phyloP scores from a whole-genome alignment of 2,888 invertebrate species.

The Ctena decussata region DNA sequence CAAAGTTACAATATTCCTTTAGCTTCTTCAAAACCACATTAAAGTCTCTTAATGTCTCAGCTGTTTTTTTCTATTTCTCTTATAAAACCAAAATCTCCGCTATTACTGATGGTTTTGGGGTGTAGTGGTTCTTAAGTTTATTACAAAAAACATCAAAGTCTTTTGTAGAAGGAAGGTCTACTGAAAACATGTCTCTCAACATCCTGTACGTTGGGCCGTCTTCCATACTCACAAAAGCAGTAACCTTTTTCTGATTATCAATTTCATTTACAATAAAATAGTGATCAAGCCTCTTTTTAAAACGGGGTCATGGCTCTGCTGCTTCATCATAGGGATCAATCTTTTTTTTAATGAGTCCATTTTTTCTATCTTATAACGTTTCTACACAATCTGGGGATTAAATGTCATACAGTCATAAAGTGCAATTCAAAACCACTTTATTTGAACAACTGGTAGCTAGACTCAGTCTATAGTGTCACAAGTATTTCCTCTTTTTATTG shows the following conservation, averaged over 20 bases:
- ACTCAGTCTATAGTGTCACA: not conserved
- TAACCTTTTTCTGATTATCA: slow-evolving; percentile 40
- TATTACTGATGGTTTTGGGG: slow-evolving; percentile 50
- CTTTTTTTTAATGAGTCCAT: not conserved
- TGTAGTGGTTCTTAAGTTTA: slow-evolving; percentile 41
- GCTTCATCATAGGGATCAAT: not conserved
- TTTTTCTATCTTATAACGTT: not conserved
- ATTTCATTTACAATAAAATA: slow-evolving; percentile 45
- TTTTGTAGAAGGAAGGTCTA: slow-evolving; percentile 48
- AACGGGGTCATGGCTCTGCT: slow-evolving; percentile 39
- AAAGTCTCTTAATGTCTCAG: slow-evolving; percentile 42
- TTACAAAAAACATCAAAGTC: slow-evolving; percentile 39
- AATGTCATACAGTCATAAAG: not conserved
- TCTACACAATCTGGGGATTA: not conserved
- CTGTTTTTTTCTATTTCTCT: slow-evolving; percentile 52
- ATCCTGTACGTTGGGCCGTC: slow-evolving; percentile 44
- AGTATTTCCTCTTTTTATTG: not conserved
- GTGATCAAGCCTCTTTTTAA: slow-evolving; percentile 48
- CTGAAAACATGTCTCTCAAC: slow-evolving; percentile 37
- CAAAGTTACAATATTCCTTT: slow-evolving; percentile 59
- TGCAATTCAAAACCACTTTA: not conserved
- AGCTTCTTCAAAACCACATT: slow-evolving; percentile 53
- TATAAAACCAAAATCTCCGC: slow-evolving; percentile 62
- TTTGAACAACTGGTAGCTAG: not conserved
- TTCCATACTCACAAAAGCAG: slow-evolving; percentile 48